Conservation (phyloP, 2,797 vertebrate genomes). For the Synaphobranchus kaupii region DNA sequence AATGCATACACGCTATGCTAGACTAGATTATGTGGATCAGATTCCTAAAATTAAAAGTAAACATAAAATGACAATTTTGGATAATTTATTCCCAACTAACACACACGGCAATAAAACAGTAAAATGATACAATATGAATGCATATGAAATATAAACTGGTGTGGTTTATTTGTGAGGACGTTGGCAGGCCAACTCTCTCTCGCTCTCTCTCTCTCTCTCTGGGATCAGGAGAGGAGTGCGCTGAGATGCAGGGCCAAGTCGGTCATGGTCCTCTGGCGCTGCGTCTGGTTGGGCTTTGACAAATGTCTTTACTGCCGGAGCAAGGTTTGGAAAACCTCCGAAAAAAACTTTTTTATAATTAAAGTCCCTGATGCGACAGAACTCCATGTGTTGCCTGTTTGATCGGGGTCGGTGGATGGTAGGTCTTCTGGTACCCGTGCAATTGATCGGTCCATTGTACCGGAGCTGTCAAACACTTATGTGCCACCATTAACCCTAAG, state of each 20-base stretch:
- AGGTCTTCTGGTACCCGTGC: too few species aligned
- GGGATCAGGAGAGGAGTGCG: too few species aligned
- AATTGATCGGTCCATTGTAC: too few species aligned
- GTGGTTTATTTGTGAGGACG: too few species aligned
- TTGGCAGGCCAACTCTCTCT: neutral
- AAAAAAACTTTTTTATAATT: neutral
- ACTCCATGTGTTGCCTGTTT: neutral
- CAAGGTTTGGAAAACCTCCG: neutral
- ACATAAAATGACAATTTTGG: too few species aligned
- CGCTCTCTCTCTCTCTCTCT: neutral
- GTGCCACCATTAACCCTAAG: too few species aligned
- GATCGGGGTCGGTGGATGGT: neutral
- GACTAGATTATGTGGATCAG: too few species aligned
- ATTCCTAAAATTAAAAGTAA: too few species aligned
- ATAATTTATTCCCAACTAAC: too few species aligned
- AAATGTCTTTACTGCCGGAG: neutral
- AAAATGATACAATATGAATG: neutral
- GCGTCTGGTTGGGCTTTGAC: neutral
- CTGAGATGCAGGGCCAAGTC: neutral
- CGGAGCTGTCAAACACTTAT: too few species aligned
- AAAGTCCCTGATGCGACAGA: neutral
- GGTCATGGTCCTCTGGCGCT: neutral
- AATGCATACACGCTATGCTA: too few species aligned
- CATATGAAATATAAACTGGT: neutral
- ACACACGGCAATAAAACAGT: neutral